A percentile compares a stretch with the other conserved stretches of the same genome.
phyloP scores from a whole-genome alignment of 2,797 vertebrate genomes.

The Sebastolobus alascanus region DNA sequence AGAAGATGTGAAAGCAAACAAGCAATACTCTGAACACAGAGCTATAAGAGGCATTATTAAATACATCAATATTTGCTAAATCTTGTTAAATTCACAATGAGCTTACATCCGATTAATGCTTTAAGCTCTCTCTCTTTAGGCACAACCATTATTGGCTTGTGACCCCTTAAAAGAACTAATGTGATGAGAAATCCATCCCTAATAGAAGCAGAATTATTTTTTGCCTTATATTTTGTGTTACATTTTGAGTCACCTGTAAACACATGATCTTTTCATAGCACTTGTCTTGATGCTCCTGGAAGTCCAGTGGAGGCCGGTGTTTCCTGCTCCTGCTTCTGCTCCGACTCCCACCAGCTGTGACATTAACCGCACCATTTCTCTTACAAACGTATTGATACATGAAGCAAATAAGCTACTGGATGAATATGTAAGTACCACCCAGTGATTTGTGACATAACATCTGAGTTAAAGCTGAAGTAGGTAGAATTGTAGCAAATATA shows the following conservation, averaged over 20 bases:
- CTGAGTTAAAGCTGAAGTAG: too few species aligned
- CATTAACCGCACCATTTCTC: rapidly evolving
- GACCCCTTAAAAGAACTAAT: neutral
- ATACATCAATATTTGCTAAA: neutral
- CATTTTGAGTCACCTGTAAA: neutral
- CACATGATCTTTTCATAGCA: slow-evolving; percentile 31
- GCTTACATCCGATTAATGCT: neutral
- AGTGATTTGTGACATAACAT: neutral
- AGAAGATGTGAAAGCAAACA: neutral
- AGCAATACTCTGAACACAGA: neutral
- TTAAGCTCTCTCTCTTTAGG: neutral
- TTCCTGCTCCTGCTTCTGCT: neutral
- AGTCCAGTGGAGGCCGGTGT: neutral
- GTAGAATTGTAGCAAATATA: too few species aligned
- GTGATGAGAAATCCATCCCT: too few species aligned
- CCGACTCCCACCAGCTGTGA: rapidly evolving
- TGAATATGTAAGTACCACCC: slow-evolving; percentile 56
- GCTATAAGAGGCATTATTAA: neutral
- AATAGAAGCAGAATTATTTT: neutral
- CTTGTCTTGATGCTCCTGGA: slow-evolving; percentile 46
- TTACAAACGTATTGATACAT: rapidly evolving
- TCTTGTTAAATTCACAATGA: neutral
- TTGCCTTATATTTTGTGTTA: neutral
- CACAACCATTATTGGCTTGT: neutral
- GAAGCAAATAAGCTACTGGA: rapidly evolving